These are phyloP conservation scores for Antechinus flavipes DNA, from an alignment of 2,113 vertebrate genomes.

Conservation along the genomic window DNA sequence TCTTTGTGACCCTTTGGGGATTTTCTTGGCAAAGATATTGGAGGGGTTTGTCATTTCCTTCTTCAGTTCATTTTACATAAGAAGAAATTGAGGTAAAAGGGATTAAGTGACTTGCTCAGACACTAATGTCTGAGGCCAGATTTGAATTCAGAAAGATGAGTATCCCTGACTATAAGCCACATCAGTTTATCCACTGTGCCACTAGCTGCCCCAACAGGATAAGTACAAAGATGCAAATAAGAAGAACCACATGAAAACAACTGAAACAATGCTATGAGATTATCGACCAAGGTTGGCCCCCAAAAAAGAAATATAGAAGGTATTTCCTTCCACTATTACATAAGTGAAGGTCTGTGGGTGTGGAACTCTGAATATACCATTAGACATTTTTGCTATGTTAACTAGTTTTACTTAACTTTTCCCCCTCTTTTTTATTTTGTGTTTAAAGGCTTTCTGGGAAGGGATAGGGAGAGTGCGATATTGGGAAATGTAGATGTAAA, in stretches of 20 bases:
- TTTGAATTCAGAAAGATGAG: not conserved
- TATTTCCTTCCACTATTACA: not conserved
- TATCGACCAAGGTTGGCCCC: not conserved
- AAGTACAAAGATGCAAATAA: not conserved
- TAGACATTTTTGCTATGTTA: not conserved
- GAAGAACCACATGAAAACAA: not conserved
- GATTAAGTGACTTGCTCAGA: not conserved
- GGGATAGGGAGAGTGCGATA: not conserved
- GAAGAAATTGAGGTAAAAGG: not conserved
- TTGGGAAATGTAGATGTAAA: not conserved
- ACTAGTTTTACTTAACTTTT: not conserved
- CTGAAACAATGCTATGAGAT: not conserved
- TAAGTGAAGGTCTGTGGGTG: not conserved
- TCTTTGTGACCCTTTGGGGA: not conserved
- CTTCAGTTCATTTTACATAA: not conserved
- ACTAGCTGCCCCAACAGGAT: not conserved
- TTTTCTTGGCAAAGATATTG: not conserved
- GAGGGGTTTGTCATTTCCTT: not conserved
- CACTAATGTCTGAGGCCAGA: not conserved
- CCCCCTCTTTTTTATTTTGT: not conserved
- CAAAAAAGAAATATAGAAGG: not conserved
- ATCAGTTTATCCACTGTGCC: not conserved
- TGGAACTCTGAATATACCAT: not conserved
- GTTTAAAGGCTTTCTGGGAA: not conserved
- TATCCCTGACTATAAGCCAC: not conserved